Conservation (phyloP, 1,140 invertebrate species). For the Anagrus nilaparvatae region DNA sequence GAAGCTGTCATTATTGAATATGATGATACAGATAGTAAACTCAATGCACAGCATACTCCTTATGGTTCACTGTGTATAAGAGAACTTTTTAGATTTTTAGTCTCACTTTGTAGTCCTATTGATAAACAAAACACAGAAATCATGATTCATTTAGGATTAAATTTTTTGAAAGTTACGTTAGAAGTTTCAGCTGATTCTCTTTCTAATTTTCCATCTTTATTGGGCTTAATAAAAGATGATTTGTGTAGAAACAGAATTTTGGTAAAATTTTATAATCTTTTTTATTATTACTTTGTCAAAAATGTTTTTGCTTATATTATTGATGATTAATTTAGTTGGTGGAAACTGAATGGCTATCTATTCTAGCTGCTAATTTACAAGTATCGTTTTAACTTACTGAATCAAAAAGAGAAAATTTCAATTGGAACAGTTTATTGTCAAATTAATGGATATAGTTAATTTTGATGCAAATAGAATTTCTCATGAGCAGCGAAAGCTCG, state of each 20-base stretch:
- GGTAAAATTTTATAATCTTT: conserved; percentile 44
- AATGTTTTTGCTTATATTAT: not conserved
- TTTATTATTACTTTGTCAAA: not conserved
- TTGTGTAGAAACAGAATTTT: conserved; percentile 85
- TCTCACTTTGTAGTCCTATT: conserved; percentile 83
- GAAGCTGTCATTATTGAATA: too few species aligned
- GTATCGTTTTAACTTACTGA: conserved; percentile 92
- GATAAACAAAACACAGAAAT: conserved; percentile 87
- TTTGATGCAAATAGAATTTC: conserved; percentile 74
- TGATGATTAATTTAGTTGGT: conserved; percentile 55
- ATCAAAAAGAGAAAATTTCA: conserved; percentile 85
- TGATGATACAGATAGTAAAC: too few species aligned
- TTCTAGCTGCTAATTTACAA: conserved; percentile 82
- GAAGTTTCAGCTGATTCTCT: conserved; percentile 88
- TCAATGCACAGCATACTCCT: conserved; percentile 75
- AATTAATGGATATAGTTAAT: conserved; percentile 79
- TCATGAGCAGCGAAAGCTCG: conserved; percentile 89
- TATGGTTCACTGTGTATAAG: conserved; percentile 88
- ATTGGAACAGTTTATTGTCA: conserved; percentile 79
- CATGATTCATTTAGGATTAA: conserved; percentile 89
- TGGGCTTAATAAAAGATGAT: conserved; percentile 83
- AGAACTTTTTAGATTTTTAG: conserved; percentile 88
- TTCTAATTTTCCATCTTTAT: conserved; percentile 67
- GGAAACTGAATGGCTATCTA: conserved; percentile 71
- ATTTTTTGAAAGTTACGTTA: conserved; percentile 82